Base-by-base conservation (phyloP, 2,888 invertebrate genomes). In the Dynastes maya region DNA sequence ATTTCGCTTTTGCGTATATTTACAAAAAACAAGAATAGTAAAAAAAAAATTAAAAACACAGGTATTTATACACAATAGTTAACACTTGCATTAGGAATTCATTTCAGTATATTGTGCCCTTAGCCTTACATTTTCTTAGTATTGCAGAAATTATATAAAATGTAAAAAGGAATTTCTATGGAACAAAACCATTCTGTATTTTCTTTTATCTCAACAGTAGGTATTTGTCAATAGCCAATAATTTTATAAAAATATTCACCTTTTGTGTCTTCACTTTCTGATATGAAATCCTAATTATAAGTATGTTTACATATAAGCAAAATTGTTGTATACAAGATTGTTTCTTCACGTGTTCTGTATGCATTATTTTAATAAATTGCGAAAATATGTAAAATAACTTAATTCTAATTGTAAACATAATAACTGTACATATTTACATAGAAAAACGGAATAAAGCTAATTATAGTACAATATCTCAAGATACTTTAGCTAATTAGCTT, bases 11-110 rank as follows among this genome's bases (percentile, higher is more conserved):
- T 58, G 61, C 29, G n/a, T 63, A 45, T 77, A 77, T 70, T 40
- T 77, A 77, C 70, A 77, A 77, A 77, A 77, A 77, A 67, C 37
- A 37, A 64, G 3, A 40, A n/a, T 32, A 67, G 45, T 67, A 40
- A 11, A 45, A 16, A 32, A n/a, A 37, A 40, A 40, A 22, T 65
- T 45, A 22, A 55, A 55, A 1, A 55, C 22, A 22, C 4, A 55
- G 32, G 32, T 55, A 55, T 55, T n/a, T 55, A 58, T 58, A 58
- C 22, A 58, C 55, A 58, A 22, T 67, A 22, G 45, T 45, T 67
- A 45, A 45, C 45, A 45, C 65, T 67, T 49, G 65, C 45, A 45
- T 68, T 68, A 68, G 49, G 51, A 68, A 68, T 68, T 68, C 68
- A 68, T 68, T 49, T 49, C 68, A 53, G 68, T n/a, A 27, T 58